Base-by-base conservation (phyloP, 2,113 vertebrate species). In the Calyptommatus sinebrachiatus region DNA sequence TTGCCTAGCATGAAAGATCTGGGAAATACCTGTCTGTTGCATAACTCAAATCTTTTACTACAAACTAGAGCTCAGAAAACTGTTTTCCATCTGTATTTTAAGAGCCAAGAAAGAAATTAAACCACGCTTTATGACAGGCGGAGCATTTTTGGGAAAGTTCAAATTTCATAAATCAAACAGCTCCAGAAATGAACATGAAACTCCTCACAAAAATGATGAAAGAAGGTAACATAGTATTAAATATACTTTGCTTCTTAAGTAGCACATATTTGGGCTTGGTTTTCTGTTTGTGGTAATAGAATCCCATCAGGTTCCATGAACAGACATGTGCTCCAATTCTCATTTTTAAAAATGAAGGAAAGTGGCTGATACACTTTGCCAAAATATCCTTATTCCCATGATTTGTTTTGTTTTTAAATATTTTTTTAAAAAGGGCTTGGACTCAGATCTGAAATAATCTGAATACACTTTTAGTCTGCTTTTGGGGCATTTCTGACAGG, bases 1-100 rank as follows among this genome's bases (percentile, higher is more conserved):
- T 70, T 79, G 81, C 81, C 87, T 88, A 74, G 85, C 69, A 76
- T 82, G 79, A 82, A 77, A 24, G 61, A 35, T 41, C 80, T 84
- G 80, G 76, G 73, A 89, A 88, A 86, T 80, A 79, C 66, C 69
- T 76, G 83, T 81, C 78, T 2, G 0, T 46, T 75, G 48, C 80
- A 63, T 63, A 84, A 86, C 79, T 80, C 5, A 22, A 73, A 77
- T 70, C n/a, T 7, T 4, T 74, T 31, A 67, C 71, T 10, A 76
- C 57, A 69, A 71, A 53, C 82, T 45, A 28, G 41, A 53, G 73
- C 73, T 85, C 83, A 31, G 84, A 90, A 87, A 77, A 86, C 68
- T 81, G 87, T 70, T 28, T 46, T 67, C 61, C 57, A 46, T 2
- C 73, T 21, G 11, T 10, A 46, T 26, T 85, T 60, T 53, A n/a